Base-by-base conservation (phyloP, 2,888 invertebrate genomes). In the Meteorus cinctellus region DNA sequence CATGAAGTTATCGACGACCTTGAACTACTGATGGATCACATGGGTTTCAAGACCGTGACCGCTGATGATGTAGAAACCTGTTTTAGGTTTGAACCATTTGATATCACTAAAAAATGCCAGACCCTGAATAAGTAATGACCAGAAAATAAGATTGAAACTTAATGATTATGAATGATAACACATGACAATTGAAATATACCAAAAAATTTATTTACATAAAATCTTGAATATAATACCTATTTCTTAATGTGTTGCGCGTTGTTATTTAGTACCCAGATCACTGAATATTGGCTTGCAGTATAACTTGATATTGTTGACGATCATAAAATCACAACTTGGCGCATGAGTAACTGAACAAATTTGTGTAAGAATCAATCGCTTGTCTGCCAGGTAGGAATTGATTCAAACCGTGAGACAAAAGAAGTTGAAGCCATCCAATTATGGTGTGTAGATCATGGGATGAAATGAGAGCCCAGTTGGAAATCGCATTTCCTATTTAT, bases 121-220 rank as follows among this genome's bases (percentile, higher is more conserved):
- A 41, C 2, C 6, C 2, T 12, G 8, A 6, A 6, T 34, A 34
- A 6, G 5, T 34, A 41, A 41, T 41, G 12, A 10, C n/a, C 24
- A 59, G 19, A 19, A 24, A 29, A 3, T 12, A 27, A 65, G 0
- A 14, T 66, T 41, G 19, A 16, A 19, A 48, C 12, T 8, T 45
- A 24, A n/a, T 27, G 69, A 14, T 48, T 74, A 72, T 34, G 51
- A 78, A 74, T 74, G 27, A 69, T 72, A 59, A 16, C 72, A 70
- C 45, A 70, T 60, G 24, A 59, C 31, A 77, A 77, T 85, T 88
- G 86, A 88, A 88, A 88, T 88, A 88, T 88, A 88, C 87, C 85
- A 88, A 88, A 75, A 88, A 86, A 87, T 88, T 88, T 88, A 88
- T 88, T 87, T 88, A 88, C 87, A 88, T 87, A 87, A 86, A 87